Evolutionary conservation across 2,888 invertebrate species (phyloP), one percentile per base, ranked within the genome.

Genomic region (Brenthis daphne): DNA sequence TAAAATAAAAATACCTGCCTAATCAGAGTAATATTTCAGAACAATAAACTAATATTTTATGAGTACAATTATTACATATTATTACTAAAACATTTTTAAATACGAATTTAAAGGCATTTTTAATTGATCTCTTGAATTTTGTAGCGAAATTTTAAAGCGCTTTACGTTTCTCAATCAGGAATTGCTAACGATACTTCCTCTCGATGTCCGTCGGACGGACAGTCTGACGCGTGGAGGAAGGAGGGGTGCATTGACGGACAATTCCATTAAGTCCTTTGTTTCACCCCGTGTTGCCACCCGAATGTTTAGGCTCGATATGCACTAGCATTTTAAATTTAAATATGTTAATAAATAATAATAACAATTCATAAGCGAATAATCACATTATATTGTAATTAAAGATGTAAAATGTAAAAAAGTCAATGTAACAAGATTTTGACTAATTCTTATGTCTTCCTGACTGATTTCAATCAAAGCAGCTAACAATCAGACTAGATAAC

Each of bases 191-290:
- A 56, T 61, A 63, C 63, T 63, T 67, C 67, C 67, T 67, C 50
- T 55, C 33, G 29, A 56, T 51, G 56, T 67, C 61, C 61, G 37
- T 50, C 51, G n/a, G 37, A 61, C 12, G 56, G 56, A 53, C 54
- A 54, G 63, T n/a, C 50, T 47, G 61, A 56, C 13, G 61, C 47
- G 24, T 11, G 54, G 58, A 14, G 20, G 53, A 51, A 47, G 20
- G 57, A 8, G 61, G 67, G 37, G 24, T 50, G 43, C 50, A 67
- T 50, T 57, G 67, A 67, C 56, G 63, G 51, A 56, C 67, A 67
- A 63, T 67, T 56, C 63, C 61, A 67, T 67, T 67, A 61, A 67
- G 61, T 48, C 67, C 67, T 67, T 63, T 63, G 56, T 67, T 61
- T 54, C 66, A 50, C 67, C 37, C 48, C 54, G 48, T n/a, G 50